phyloP scores from a whole-genome alignment of 2,113 vertebrate genomes.

The Cephalopholis sonnerati region DNA sequence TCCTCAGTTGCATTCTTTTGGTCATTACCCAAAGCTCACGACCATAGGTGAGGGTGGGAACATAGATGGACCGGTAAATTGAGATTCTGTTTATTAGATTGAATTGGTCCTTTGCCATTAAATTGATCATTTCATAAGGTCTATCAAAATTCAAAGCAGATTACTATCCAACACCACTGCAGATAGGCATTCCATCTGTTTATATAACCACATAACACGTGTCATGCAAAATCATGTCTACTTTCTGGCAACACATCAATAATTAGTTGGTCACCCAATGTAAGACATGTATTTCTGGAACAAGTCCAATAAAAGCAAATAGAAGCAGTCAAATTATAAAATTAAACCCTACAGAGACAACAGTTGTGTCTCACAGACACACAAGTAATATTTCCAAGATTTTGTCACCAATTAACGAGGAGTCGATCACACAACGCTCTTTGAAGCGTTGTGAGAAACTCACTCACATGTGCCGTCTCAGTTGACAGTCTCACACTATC shows the following conservation, averaged over 20 bases:
- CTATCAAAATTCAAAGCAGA: not conserved
- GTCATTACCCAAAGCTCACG: no score
- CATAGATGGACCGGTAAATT: no score
- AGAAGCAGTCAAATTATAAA: constrained; percentile 30
- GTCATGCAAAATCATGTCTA: no score
- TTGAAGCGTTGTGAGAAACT: constrained; percentile 50
- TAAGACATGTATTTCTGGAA: constrained; percentile 33
- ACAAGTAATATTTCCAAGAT: constrained; percentile 38
- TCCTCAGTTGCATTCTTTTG: no score
- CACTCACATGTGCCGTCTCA: constrained; percentile 49
- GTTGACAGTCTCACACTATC: constrained; percentile 49
- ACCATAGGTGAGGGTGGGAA: no score
- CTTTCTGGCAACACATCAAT: no score
- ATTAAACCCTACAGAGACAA: constrained; percentile 5
- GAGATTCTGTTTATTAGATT: no score
- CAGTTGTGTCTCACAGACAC: not conserved
- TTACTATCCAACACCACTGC: not conserved
- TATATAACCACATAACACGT: not conserved
- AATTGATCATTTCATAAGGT: not conserved
- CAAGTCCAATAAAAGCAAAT: constrained; percentile 25
- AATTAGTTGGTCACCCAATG: no score
- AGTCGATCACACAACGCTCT: constrained; percentile 49
- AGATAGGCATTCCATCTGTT: not conserved
- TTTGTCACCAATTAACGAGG: constrained; percentile 58
- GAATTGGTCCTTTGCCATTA: not conserved